phyloP scores from a whole-genome alignment of 2,797 vertebrate genomes.

The Lycodopsis pacificus region DNA sequence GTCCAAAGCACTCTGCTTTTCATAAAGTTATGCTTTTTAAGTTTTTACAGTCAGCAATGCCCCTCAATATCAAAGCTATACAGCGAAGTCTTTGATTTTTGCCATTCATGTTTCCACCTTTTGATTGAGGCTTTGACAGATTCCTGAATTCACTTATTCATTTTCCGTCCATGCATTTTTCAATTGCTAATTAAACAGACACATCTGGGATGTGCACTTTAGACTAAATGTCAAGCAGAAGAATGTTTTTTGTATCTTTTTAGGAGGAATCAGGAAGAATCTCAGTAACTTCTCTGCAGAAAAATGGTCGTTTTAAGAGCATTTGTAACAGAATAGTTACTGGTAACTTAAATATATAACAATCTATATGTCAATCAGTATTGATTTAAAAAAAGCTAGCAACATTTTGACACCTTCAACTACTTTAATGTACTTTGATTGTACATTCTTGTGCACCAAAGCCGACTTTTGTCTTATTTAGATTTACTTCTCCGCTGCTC shows the following conservation, averaged over 20 bases:
- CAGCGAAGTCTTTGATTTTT: not conserved
- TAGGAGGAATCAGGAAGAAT: not conserved
- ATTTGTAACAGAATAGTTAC: not conserved
- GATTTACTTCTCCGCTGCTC: conserved; percentile 5
- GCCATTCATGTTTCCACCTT: not conserved
- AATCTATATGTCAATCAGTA: not conserved
- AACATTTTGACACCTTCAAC: not conserved
- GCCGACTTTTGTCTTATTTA: not conserved
- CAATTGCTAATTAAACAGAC: conserved; percentile 1
- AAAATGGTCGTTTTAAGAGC: not conserved
- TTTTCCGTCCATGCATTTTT: not conserved
- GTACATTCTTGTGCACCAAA: not conserved
- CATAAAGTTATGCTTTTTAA: not conserved
- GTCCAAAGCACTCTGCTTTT: not conserved
- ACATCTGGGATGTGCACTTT: not conserved
- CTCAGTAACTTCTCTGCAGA: not conserved
- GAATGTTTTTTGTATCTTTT: not conserved
- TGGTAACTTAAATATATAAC: not conserved
- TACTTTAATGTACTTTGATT: not conserved
- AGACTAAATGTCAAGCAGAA: not conserved
- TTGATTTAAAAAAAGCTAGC: not conserved
- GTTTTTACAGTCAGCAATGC: not conserved
- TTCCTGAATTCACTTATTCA: not conserved
- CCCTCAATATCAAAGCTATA: not conserved
- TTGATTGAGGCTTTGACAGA: not conserved